Percentiles rank a stretch among this genome's conserved stretches.
Conservation (phyloP, 2,113 vertebrate genomes). For the Felis chaus region DNA sequence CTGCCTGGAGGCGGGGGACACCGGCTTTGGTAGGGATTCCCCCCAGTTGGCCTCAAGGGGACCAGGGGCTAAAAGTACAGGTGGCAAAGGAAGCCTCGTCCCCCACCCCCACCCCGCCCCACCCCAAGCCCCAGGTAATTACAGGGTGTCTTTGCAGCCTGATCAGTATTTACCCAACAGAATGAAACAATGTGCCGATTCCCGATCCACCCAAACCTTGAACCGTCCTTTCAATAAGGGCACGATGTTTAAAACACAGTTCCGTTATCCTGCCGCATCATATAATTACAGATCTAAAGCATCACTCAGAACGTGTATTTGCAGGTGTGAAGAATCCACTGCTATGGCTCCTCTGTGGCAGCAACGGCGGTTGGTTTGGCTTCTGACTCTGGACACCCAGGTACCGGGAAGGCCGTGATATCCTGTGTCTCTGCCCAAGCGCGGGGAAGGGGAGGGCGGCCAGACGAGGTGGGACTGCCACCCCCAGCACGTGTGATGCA, state of each 20-base stretch:
- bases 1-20: neutral
- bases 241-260: constrained; percentile 76
- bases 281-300: constrained; percentile 66
- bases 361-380: neutral
- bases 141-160: constrained; percentile 55
- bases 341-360: neutral
- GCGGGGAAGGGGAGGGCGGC: accelerated
- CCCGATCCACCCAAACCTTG: constrained; percentile 65
- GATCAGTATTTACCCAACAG: constrained; percentile 78
- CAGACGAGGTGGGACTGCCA: accelerated
- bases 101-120: neutral
- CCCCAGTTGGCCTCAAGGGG: neutral
- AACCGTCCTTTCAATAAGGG: constrained; percentile 76
- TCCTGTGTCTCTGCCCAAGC: neutral
- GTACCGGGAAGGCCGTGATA: no score
- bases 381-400: neutral
- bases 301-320: constrained; percentile 71
- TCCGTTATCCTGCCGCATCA: constrained; percentile 72
- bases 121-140: constrained; percentile 60
- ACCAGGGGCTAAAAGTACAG: neutral
- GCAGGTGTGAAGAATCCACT: constrained; percentile 60
- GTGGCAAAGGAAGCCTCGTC: constrained; percentile 2
- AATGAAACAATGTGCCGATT: constrained; percentile 69
- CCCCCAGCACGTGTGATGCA: accelerated
- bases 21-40: neutral